Base-by-base conservation (phyloP, 2,797 vertebrate genomes). In the Peromyscus eremicus region DNA sequence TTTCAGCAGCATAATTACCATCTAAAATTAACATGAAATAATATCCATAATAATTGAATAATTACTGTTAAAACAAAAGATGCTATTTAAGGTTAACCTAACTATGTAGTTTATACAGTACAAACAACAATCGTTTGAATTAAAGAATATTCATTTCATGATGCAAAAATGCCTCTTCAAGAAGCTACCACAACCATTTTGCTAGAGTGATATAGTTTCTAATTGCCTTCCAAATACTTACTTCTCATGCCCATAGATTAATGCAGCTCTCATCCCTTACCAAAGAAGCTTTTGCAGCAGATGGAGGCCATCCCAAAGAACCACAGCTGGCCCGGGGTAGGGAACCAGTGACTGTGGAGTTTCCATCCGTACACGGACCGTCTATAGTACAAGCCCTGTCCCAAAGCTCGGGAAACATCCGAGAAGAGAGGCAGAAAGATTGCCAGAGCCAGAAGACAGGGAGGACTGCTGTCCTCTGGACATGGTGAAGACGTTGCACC, bases 41-140 rank as follows among this genome's bases (percentile, higher is more conserved):
- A 57, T 6, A 83, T n/a, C 21, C 0, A 79, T 57, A 97, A 81
- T 70, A 95, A 97, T 57, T 97, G 60, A 94, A 29, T 82, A 95
- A 92, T 32, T 94, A 23, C 27, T 94, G 1, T 79, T 83, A 71
- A 8, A 94, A 68, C 32, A 91, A 95, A 95, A 92, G 52, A 82
- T 60, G 90, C 84, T 89, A 40, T 82, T 93, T 87, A 75, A 97
- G 70, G 55, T 17, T 95, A n/a, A 83, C 6, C 89, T 94, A 49
- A 46, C 82, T 84, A 34, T 34, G 64, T 85, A 55, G 29, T 46
- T 68, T 90, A 79, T 76, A 83, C 60, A 93, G 64, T 34, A 84
- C 13, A 91, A 90, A 71, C 6, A 79, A 80, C 6, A 66, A 34
- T 52, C 43, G 87, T 52, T 93, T 62, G 83, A 89, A 92, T 91